A percentile compares a stretch with the other conserved stretches of the same genome.
Evolutionary conservation across 2,113 vertebrate genomes (phyloP).

Genomic region (Misgurnus anguillicaudatus): DNA sequence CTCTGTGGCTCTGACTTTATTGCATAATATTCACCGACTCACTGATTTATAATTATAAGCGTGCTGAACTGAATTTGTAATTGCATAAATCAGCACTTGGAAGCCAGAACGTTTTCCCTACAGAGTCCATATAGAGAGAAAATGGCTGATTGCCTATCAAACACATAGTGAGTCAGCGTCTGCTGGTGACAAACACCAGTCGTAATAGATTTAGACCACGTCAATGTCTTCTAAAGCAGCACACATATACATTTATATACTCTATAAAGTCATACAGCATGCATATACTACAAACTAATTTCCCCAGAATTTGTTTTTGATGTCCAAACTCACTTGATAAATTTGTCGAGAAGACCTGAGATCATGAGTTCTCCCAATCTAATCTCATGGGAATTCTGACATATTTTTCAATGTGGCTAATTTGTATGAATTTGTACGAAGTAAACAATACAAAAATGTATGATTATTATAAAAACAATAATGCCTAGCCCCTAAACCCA

Average conservation of each 20-base stretch:
- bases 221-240: background rate
- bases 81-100: constrained; percentile 22
- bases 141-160: constrained; percentile 4
- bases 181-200: background rate
- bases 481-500: too few species aligned
- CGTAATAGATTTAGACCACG: background rate
- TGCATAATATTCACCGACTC: background rate
- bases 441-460: too few species aligned
- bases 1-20: background rate
- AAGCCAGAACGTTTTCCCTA: constrained; percentile 1
- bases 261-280: too few species aligned
- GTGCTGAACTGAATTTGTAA: constrained; percentile 9
- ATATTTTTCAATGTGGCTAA: too few species aligned
- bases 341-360: too few species aligned
- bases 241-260: background rate
- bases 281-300: too few species aligned
- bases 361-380: too few species aligned
- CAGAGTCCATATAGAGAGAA: background rate
- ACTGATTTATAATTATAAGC: constrained; percentile 22
- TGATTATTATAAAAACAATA: too few species aligned
- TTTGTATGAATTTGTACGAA: too few species aligned
- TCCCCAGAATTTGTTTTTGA: too few species aligned
- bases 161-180: background rate
- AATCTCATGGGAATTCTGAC: too few species aligned
- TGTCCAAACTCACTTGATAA: too few species aligned